These are phyloP conservation scores for Ciconia boyciana DNA, from an alignment of 2,113 vertebrate genomes.

Conservation along the genomic window DNA sequence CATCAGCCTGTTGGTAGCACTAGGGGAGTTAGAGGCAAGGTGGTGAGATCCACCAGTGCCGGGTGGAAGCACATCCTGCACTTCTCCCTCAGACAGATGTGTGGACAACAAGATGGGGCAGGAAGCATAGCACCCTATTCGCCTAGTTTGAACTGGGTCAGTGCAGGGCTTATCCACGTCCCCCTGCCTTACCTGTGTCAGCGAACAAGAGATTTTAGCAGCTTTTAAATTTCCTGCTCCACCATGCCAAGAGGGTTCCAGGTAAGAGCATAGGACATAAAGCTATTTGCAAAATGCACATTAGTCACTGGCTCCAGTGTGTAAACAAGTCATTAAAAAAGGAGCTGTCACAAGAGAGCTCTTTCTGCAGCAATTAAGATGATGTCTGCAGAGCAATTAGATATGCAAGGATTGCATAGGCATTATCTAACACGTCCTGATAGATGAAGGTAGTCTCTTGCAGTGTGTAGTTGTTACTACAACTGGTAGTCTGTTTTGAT, in stretches of 20 bases:
- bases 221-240: background rate
- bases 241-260: too few species aligned
- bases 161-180: background rate
- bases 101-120: background rate
- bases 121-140: background rate
- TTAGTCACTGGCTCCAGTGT: background rate
- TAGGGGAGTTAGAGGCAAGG: background rate
- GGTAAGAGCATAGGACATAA: background rate
- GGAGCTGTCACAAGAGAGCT: background rate
- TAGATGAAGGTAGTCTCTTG: background rate
- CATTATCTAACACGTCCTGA: background rate
- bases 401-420: background rate
- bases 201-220: background rate
- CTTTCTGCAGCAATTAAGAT: background rate
- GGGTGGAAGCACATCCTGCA: background rate
- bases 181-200: background rate
- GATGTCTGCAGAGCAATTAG: background rate
- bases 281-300: background rate
- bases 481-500: background rate
- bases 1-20: background rate
- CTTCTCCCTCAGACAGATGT: background rate
- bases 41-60: background rate
- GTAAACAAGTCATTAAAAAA: background rate
- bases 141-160: background rate
- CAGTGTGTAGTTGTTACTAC: background rate